Conservation (phyloP, 2,888 invertebrate species). For the Lymantria dispar region DNA sequence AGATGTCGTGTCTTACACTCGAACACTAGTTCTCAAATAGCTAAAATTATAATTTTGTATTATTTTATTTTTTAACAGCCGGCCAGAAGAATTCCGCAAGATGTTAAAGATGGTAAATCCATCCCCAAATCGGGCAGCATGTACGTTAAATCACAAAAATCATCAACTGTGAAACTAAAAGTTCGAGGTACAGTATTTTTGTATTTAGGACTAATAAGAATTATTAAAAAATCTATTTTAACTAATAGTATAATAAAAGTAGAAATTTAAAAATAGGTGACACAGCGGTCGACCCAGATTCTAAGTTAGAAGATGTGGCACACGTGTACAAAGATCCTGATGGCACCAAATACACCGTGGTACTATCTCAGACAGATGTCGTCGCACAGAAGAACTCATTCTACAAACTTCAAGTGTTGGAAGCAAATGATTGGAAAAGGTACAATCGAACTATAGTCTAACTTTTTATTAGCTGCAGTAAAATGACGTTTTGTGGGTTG, state of each 20-base stretch:
- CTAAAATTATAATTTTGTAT: too few relatives aligned
- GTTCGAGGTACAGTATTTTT: constrained; percentile 63
- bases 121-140: constrained; percentile 83
- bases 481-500: too few relatives aligned
- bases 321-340: constrained; percentile 87
- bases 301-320: constrained; percentile 88
- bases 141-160: constrained; percentile 74
- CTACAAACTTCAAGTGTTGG: constrained; percentile 96
- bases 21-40: too few relatives aligned
- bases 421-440: constrained; percentile 85
- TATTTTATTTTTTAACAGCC: constrained; percentile 53
- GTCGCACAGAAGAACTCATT: constrained; percentile 94
- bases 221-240: too few relatives aligned
- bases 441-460: constrained; percentile 62
- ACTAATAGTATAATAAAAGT: too few relatives aligned
- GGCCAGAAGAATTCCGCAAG: constrained; percentile 73
- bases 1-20: too few relatives aligned
- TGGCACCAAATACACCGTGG: constrained; percentile 87
- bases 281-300: constrained; percentile 96
- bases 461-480: background rate
- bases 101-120: constrained; percentile 80
- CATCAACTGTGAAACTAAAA: constrained; percentile 61
- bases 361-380: constrained; percentile 93
- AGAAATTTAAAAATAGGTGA: constrained; percentile 80
- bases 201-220: background rate